Base-by-base conservation (phyloP, 2,888 invertebrate species). In the Melanostoma mellinum region DNA sequence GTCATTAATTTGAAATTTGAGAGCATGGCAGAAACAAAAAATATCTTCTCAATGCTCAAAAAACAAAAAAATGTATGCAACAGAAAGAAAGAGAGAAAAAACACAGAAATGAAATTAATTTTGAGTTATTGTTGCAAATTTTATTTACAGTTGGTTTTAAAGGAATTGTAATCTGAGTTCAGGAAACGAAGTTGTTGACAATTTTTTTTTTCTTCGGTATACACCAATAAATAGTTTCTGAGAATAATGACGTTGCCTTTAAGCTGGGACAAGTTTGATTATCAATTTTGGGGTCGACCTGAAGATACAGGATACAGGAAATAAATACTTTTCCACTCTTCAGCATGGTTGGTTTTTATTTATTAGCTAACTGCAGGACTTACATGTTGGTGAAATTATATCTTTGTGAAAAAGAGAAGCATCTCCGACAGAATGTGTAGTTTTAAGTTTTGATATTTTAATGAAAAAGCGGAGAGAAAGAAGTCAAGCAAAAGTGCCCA, bases 1-100 rank as follows among this genome's bases (percentile, higher is more conserved):
- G 78, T 82, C 82, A 82, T 82, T 82, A 82, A 82, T 82, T 82
- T 82, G 82, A 82, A 82, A 82, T 74, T 73, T 73, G 82, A 82
- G 78, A 82, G 68, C 40, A 52, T 56, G 50, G 46, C 32, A 42
- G 32, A 6, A 3, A 44, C 32, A 10, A 40, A 42, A 55, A 40
- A 58, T 69, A 38, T 50, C 33, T 52, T 56, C 40, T 8, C 48
- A 61, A 30, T 35, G 6, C 9, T 42, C 8, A 9, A 48, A 71
- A 53, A 77, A 60, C 33, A 68, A 60, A 20, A 63, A 63, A 63
- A 50, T 63, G 40, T 38, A 63, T 36, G 36, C 48, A 38, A 38
- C 20, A n/a, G 36, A 56, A 40, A 9, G n/a, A 44, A 55, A 20
- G 36, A 40, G 0, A 38, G 4, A 36, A n/a, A 38, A 56, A 67